Conservation (phyloP, 2,113 vertebrate genomes). For the Melanostigma gelatinosum region DNA sequence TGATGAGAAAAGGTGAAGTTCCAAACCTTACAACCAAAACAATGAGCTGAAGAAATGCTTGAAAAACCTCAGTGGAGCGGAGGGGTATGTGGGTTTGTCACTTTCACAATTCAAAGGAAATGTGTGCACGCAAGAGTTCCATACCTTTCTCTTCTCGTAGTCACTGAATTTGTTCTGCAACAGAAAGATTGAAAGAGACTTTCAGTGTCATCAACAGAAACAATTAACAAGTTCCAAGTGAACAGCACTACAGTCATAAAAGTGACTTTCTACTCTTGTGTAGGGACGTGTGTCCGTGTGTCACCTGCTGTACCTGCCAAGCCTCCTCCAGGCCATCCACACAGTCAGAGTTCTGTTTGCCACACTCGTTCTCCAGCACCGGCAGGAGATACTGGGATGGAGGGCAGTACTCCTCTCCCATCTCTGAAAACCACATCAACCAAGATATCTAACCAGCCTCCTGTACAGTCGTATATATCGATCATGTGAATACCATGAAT, state of each 20-base stretch:
- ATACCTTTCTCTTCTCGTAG: slow-evolving; percentile 95
- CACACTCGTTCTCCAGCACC: slow-evolving; percentile 83
- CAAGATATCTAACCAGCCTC: background rate
- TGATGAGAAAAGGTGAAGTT: background rate
- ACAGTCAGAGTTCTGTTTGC: slow-evolving; percentile 73
- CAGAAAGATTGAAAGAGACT: slow-evolving; percentile 40
- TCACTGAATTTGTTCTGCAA: slow-evolving; percentile 92
- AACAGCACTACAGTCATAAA: background rate
- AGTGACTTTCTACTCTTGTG: background rate
- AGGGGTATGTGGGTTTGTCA: background rate
- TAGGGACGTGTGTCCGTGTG: background rate
- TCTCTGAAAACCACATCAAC: slow-evolving; percentile 80
- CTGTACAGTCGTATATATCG: background rate
- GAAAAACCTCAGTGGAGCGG: background rate
- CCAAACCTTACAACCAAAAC: background rate
- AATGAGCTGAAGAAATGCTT: background rate
- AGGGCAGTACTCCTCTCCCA: slow-evolving; percentile 89
- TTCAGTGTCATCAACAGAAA: background rate
- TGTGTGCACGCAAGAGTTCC: background rate
- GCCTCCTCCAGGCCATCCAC: slow-evolving; percentile 81
- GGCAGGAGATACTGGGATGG: slow-evolving; percentile 90
- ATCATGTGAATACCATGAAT: background rate
- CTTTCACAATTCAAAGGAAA: background rate
- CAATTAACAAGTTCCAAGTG: background rate
- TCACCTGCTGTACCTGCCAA: slow-evolving; percentile 87